phyloP scores from a whole-genome alignment of 2,888 invertebrate species.

The Drosophila niveifrons region DNA sequence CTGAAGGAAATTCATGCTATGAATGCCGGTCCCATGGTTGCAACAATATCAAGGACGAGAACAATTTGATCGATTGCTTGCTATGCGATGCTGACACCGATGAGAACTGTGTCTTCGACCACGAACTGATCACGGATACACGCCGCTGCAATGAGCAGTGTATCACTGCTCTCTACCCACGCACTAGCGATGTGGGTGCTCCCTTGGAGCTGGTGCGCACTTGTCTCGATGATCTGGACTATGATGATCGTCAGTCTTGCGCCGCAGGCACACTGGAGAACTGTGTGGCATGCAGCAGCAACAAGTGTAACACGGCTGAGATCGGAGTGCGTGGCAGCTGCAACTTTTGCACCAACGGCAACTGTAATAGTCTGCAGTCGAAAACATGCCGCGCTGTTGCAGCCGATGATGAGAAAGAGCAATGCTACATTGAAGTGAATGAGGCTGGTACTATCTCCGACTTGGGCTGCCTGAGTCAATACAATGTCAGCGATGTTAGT shows the following conservation, averaged over 20 bases:
- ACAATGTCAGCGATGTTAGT: slow-evolving; percentile 63
- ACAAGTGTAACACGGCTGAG: slow-evolving; percentile 67
- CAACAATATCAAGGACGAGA: slow-evolving; percentile 62
- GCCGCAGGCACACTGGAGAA: slow-evolving; percentile 34
- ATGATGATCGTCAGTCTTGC: slow-evolving; percentile 73
- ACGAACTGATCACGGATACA: slow-evolving; percentile 52
- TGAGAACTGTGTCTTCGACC: slow-evolving; percentile 66
- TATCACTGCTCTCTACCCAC: slow-evolving; percentile 80
- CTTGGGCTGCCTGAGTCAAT: slow-evolving; percentile 79
- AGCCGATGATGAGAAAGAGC: slow-evolving; percentile 54
- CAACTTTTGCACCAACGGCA: slow-evolving; percentile 68
- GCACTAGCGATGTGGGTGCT: slow-evolving; percentile 61
- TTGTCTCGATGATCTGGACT: slow-evolving; percentile 81
- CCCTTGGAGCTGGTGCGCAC: slow-evolving; percentile 74
- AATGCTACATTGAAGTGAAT: slow-evolving; percentile 76
- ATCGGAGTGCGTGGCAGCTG: slow-evolving; percentile 75
- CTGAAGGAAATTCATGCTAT: slow-evolving; percentile 58
- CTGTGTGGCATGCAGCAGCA: slow-evolving; percentile 68
- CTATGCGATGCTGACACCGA: slow-evolving; percentile 70
- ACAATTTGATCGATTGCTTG: slow-evolving; percentile 72
- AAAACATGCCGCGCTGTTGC: slow-evolving; percentile 69
- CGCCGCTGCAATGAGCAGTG: slow-evolving; percentile 74
- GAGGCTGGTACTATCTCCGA: slow-evolving; percentile 52
- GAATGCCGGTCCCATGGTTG: slow-evolving; percentile 81
- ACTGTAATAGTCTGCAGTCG: slow-evolving; percentile 63